Base-by-base conservation (phyloP, 2,888 invertebrate species). In the Dilophus febrilis region DNA sequence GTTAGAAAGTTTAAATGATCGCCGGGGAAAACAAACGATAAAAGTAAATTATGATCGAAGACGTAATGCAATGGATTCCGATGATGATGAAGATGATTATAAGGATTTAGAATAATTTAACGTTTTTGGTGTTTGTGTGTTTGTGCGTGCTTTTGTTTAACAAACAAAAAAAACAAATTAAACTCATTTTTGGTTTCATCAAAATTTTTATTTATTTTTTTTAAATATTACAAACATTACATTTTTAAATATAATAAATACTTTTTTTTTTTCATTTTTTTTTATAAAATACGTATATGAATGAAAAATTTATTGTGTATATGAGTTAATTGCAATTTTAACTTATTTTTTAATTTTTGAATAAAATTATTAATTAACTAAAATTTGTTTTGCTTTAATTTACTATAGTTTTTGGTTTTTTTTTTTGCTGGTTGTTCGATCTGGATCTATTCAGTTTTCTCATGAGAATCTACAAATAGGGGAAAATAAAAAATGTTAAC, bases 11-110 rank as follows among this genome's bases (percentile, higher is more conserved):
- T 72, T 94, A 12, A 92, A 83, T 61, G 77, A 82, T 51, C 83
- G 86, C 59, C 76, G 82, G 66, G 81, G 82, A 35, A 80, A 75
- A 53, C 74, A 72, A 49, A 69, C 70, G 35, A 77, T 81, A 42
- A 79, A 81, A 30, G 90, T 92, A 0, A 91, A 88, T 68, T 91
- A 87, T 67, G 90, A 91, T 58, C 70, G 91, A 54, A 76, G 90
- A 53, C 72, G 90, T 62, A 86, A 84, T 39, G 85, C 84, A 38
- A 63, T 91, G 42, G 90, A 91, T 58, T 85, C 85, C 2, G 85
- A 85, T 51, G 86, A 86, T 54, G 83, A 82, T 50, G 70, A 40
- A 12, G 35, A 40, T 35, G 40, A 32, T 34, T 41, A 16, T 16
- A 33, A 11, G 18, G n/a, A 31, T 36, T 26, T 26, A 12, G 31